These are phyloP conservation scores for Meriones unguiculatus DNA, from an alignment of 2,113 vertebrate species.

Conservation along the genomic window DNA sequence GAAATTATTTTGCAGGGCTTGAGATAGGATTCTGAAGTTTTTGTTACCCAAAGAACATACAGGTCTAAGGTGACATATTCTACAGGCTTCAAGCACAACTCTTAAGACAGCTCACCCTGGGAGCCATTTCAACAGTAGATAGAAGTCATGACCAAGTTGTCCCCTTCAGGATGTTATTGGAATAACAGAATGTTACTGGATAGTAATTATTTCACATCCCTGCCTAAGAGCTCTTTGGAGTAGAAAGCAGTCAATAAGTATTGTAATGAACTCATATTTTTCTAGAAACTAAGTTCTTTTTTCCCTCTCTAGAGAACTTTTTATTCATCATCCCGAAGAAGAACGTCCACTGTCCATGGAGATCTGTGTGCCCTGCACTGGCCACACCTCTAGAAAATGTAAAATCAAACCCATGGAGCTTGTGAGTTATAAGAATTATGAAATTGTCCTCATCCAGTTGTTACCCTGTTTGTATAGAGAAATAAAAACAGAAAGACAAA, in stretches of 20 bases:
- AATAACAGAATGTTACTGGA: background rate
- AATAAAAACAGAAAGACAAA: background rate
- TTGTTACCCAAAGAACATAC: background rate
- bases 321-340: background rate
- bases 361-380: background rate
- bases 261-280: background rate
- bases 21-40: background rate
- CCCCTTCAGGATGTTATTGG: background rate
- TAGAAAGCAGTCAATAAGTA: background rate
- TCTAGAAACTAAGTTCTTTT: background rate
- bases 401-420: background rate
- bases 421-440: background rate
- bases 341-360: background rate
- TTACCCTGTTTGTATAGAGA: background rate
- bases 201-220: background rate
- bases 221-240: background rate
- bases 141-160: background rate
- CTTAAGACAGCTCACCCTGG: background rate
- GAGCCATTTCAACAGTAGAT: background rate
- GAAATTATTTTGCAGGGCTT: background rate
- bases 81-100: background rate
- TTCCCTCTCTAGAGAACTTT: background rate
- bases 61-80: background rate
- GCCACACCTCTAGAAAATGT: background rate
- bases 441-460: background rate